A percentile compares a stretch with the other conserved stretches of the same genome.
Evolutionary conservation across 2,113 vertebrate species (phyloP).

Genomic region (Labeo catla): DNA sequence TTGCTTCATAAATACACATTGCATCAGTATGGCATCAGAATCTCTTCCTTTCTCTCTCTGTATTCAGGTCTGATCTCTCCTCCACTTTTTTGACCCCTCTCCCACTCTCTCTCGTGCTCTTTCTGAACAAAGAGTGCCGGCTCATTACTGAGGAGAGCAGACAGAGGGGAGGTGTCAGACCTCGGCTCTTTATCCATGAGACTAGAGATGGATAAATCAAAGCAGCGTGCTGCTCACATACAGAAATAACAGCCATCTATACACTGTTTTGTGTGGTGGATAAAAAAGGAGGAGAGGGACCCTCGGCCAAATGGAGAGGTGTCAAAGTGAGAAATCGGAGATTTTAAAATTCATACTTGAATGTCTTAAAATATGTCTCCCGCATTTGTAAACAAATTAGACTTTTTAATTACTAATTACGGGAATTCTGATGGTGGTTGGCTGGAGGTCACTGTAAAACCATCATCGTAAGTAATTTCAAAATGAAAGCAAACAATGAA

Average conservation of each 20-base stretch:
- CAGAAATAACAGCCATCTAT: slow-evolving; percentile 44
- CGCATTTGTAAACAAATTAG: not conserved
- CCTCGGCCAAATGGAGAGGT: slow-evolving; percentile 25
- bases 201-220: slow-evolving; percentile 53
- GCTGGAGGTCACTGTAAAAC: not conserved
- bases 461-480: not conserved
- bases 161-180: slow-evolving; percentile 50
- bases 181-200: slow-evolving; percentile 53
- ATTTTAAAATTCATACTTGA: not conserved
- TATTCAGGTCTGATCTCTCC: slow-evolving; percentile 46
- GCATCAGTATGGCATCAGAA: slow-evolving; percentile 55
- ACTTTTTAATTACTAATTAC: not conserved
- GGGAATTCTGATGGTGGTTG: not conserved
- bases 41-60: slow-evolving; percentile 36
- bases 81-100: slow-evolving; percentile 47
- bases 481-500: not conserved
- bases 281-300: slow-evolving; percentile 18
- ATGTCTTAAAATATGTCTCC: not conserved
- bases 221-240: slow-evolving; percentile 35
- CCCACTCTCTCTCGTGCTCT: slow-evolving; percentile 29
- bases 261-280: slow-evolving; percentile 49
- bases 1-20: slow-evolving; percentile 47
- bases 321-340: not conserved
- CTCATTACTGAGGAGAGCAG: slow-evolving; percentile 55
- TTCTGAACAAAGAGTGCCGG: slow-evolving; percentile 54